Conservation (phyloP, 2,888 invertebrate species). For the Labia minor region DNA sequence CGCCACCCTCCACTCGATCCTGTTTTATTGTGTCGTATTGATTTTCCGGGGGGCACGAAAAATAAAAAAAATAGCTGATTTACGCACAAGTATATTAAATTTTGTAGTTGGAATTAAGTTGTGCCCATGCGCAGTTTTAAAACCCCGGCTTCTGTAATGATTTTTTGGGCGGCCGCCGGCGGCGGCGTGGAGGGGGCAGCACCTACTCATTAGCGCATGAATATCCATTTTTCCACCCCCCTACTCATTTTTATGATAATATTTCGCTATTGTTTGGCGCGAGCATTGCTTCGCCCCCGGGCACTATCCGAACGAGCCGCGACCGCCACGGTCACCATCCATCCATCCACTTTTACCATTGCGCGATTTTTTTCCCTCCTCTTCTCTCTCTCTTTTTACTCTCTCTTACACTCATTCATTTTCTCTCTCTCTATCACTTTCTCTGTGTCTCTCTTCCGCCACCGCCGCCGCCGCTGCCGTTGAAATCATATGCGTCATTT, state of each 20-base stretch:
- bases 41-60: constrained; percentile 13
- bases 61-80: constrained; percentile 13
- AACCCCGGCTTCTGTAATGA: constrained; percentile 63
- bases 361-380: neutral
- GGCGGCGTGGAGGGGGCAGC: constrained; percentile 25
- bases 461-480: too few species aligned
- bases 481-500: too few species aligned
- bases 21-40: constrained; percentile 13
- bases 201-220: constrained; percentile 51
- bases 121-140: constrained; percentile 26
- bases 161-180: constrained; percentile 53
- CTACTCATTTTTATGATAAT: constrained; percentile 4
- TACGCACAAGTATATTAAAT: constrained; percentile 13
- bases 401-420: neutral
- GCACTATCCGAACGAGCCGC: neutral
- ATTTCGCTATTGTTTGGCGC: constrained; percentile 13
- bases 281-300: neutral
- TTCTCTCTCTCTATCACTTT: too few species aligned
- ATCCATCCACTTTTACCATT: neutral
- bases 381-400: too few species aligned
- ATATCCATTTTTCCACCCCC: constrained; percentile 47
- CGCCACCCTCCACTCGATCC: neutral
- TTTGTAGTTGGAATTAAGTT: constrained; percentile 13
- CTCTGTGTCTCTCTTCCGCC: too few species aligned
- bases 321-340: neutral